These are phyloP conservation scores for Asobara japonica DNA, from an alignment of 1,140 invertebrate genomes.

Conservation along the genomic window DNA sequence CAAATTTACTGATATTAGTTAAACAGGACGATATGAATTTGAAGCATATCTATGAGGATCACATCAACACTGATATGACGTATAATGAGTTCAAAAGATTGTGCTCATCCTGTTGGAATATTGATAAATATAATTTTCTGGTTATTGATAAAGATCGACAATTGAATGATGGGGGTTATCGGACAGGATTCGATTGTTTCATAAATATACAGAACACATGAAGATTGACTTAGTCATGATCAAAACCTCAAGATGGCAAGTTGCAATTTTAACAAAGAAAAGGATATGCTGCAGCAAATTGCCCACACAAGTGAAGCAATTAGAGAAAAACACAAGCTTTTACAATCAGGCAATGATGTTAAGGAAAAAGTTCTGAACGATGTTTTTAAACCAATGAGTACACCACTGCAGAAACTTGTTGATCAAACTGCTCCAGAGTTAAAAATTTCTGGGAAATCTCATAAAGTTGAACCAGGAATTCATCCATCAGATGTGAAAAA, in stretches of 20 bases:
- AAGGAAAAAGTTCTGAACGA: neutral
- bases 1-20: conserved; percentile 23
- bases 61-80: conserved; percentile 31
- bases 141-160: conserved; percentile 49
- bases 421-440: neutral
- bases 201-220: conserved; percentile 22
- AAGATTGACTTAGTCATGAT: neutral
- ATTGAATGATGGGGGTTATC: conserved; percentile 42
- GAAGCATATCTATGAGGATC: conserved; percentile 33
- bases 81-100: conserved; percentile 37
- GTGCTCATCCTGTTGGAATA: conserved; percentile 37
- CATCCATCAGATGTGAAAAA: no score
- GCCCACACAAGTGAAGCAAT: neutral
- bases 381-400: neutral
- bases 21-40: conserved; percentile 33
- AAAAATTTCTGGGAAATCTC: no score
- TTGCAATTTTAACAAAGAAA: neutral
- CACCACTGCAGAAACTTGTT: neutral
- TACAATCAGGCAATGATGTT: neutral
- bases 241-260: neutral
- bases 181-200: conserved; percentile 46
- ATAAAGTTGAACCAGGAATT: no score
- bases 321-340: neutral
- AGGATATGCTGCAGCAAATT: neutral
- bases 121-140: conserved; percentile 45